Evolutionary conservation across 2,113 vertebrate species (phyloP).

Genomic region (Malurus melanocephalus): DNA sequence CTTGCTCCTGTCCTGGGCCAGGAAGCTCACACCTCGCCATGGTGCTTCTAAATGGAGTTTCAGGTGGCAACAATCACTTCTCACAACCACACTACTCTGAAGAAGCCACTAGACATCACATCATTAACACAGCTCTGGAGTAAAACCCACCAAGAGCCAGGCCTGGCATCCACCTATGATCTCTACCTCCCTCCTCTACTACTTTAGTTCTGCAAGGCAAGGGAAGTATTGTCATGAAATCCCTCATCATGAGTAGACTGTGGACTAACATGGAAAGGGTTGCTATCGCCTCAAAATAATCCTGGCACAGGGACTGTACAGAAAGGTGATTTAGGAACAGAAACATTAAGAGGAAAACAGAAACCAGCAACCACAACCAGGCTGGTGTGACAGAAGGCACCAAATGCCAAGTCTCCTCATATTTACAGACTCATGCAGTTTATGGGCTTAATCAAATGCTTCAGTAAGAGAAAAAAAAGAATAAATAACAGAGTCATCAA

Average conservation of each 20-base stretch:
- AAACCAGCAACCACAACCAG: neutral
- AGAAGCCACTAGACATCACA: neutral
- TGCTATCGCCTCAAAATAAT: neutral
- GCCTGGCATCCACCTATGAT: neutral
- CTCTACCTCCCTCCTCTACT: neutral
- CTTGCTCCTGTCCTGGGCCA: neutral
- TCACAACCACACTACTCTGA: neutral
- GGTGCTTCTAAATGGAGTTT: neutral
- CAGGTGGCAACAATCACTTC: neutral
- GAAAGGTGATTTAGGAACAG: slow-evolving; percentile 16
- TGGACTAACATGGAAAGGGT: neutral
- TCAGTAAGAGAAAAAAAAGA: neutral
- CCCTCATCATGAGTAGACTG: neutral
- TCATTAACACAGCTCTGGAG: neutral
- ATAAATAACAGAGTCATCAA: neutral
- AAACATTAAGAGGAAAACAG: neutral
- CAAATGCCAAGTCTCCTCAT: neutral
- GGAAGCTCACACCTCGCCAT: neutral
- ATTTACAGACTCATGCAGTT: neutral
- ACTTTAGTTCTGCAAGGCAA: neutral
- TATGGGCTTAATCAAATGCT: neutral
- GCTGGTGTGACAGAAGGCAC: neutral
- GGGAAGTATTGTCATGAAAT: neutral
- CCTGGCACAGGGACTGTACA: neutral
- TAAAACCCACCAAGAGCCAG: neutral